phyloP scores from a whole-genome alignment of 2,888 invertebrate genomes.

The Drosophila colorata region DNA sequence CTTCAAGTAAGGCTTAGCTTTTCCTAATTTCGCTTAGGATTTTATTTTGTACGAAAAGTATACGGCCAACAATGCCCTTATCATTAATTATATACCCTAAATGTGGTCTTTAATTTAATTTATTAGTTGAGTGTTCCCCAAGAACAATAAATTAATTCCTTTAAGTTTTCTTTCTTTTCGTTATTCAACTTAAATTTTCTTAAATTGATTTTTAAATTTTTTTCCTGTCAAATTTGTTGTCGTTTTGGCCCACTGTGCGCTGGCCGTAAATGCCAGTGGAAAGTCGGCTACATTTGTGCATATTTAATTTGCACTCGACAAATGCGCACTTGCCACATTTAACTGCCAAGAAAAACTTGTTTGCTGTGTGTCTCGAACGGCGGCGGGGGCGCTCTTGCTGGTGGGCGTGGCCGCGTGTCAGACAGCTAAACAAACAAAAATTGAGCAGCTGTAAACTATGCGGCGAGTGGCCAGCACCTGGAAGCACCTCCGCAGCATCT shows the following conservation, averaged over 20 bases:
- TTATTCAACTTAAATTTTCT: too few relatives aligned
- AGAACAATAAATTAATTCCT: too few relatives aligned
- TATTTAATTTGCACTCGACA: slow-evolving; percentile 78
- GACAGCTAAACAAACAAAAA: slow-evolving; percentile 53
- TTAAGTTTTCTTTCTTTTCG: too few relatives aligned
- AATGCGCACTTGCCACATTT: slow-evolving; percentile 64
- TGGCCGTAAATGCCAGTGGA: slow-evolving; percentile 33
- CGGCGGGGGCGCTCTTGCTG: too few relatives aligned
- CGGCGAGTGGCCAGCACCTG: slow-evolving; percentile 28
- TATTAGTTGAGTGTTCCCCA: too few relatives aligned
- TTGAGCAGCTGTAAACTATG: slow-evolving; percentile 53
- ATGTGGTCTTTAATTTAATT: too few relatives aligned
- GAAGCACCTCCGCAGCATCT: neutral
- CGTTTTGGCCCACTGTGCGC: slow-evolving; percentile 22
- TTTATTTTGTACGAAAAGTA: too few relatives aligned
- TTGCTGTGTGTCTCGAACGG: neutral
- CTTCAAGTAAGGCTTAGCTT: neutral
- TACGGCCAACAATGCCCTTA: too few relatives aligned
- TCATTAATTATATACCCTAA: too few relatives aligned
- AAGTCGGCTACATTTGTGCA: slow-evolving; percentile 57
- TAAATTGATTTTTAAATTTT: neutral
- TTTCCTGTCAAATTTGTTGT: neutral
- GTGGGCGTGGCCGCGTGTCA: slow-evolving; percentile 33
- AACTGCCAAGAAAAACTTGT: slow-evolving; percentile 32
- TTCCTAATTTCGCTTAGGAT: too few relatives aligned